phyloP scores from a whole-genome alignment of 2,797 vertebrate genomes.

The Scyliorhinus canicula region DNA sequence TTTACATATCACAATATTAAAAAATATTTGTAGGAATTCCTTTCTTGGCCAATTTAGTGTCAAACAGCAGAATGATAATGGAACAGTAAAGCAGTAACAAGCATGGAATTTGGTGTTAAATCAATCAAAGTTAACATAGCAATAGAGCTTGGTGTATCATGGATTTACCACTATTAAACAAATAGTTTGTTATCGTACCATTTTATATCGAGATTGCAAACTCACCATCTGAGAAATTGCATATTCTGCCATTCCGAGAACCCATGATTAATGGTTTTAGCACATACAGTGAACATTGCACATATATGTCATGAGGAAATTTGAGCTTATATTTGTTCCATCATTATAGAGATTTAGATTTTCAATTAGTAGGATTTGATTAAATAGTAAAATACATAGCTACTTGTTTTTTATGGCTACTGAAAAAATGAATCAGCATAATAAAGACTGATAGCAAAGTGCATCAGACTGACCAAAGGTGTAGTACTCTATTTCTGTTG shows the following conservation, averaged over 20 bases:
- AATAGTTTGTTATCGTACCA: neutral
- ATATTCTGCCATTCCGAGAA: neutral
- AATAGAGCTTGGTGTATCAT: neutral
- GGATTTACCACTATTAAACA: neutral
- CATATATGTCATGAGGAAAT: neutral
- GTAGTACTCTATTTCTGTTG: constrained; percentile 80
- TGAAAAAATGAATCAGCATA: neutral
- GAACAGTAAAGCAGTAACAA: neutral
- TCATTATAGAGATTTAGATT: neutral
- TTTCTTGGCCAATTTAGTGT: neutral
- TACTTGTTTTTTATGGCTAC: no score
- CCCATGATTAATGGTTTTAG: neutral
- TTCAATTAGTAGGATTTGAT: neutral
- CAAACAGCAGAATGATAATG: neutral
- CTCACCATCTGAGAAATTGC: neutral
- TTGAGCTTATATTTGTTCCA: neutral
- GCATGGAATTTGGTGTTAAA: neutral
- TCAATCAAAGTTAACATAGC: neutral
- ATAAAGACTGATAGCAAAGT: neutral
- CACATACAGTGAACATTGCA: neutral
- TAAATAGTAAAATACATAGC: neutral
- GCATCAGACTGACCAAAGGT: constrained; percentile 71
- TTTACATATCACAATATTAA: neutral
- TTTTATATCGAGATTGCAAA: neutral
- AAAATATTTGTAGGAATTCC: neutral